Conservation (phyloP, 2,888 invertebrate genomes). For the Pinctada fucata region DNA sequence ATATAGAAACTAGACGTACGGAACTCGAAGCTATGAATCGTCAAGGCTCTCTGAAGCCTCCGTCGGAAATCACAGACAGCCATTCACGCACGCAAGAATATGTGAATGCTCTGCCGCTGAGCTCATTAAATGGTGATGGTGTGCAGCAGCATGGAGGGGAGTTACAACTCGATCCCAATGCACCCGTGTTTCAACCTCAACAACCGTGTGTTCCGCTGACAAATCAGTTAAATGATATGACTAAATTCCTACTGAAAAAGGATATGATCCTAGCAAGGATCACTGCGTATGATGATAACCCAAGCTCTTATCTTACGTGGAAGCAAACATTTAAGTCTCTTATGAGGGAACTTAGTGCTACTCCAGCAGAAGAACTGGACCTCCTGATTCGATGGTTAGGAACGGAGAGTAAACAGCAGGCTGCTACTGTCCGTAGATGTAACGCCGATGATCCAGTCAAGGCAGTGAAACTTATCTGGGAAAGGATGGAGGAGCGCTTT, state of each 20-base stretch:
- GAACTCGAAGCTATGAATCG: neutral
- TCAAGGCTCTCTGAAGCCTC: neutral
- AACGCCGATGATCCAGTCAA: constrained; percentile 9
- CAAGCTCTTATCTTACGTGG: constrained; percentile 21
- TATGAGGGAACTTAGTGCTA: constrained; percentile 15
- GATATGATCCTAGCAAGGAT: constrained; percentile 14
- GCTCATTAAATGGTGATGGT: neutral
- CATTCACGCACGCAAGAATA: neutral
- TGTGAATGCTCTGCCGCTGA: neutral
- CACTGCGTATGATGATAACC: constrained; percentile 22
- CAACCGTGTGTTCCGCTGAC: neutral
- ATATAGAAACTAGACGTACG: neutral
- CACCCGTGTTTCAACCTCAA: neutral
- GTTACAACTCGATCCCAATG: neutral
- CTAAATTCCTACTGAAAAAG: constrained; percentile 30
- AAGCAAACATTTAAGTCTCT: constrained; percentile 18
- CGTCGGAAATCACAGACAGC: neutral
- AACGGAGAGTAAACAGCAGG: constrained; percentile 10
- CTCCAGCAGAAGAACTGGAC: constrained; percentile 12
- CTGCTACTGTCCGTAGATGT: neutral
- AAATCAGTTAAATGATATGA: constrained; percentile 5
- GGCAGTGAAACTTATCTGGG: constrained; percentile 17
- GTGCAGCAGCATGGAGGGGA: constrained; percentile 3
- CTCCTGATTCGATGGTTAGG: constrained; percentile 13
- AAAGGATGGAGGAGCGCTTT: constrained; percentile 17